Evolutionary conservation across 2,888 invertebrate species (phyloP), one percentile per base, ranked within the genome.

Genomic region (Xestia sexstrigata): DNA sequence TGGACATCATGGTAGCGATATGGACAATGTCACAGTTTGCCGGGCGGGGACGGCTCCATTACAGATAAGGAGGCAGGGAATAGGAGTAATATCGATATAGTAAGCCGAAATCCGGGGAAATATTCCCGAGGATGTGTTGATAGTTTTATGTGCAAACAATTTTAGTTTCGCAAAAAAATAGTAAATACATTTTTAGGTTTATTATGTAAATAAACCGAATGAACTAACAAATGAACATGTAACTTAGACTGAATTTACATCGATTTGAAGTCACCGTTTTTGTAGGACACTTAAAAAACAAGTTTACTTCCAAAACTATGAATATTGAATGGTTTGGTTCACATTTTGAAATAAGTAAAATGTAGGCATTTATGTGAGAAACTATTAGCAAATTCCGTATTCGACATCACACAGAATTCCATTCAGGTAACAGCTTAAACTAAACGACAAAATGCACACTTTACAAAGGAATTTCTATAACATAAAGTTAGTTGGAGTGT

Each of bases 31-130:
- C 71, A 78, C 77, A 79, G 82, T 87, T 85, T 85, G 65, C 60
- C 79, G 75, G 72, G 79, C 77, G 77, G 74, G 79, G 82, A 82
- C 79, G 78, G 76, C 74, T 83, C 88, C 71, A 80, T 87, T 86
- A 58, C 60, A 82, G 86, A 83, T 86, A 85, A 86, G 79, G 67
- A 75, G 63, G 75, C 71, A 55, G 71, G 76, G 72, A 70, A 80
- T 83, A 83, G 83, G 78, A 87, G 76, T 70, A 70, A 82, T 86
- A 83, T 83, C 78, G 83, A 87, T 85, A 83, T 78, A 80, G 78
- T 87, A 80, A 85, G 70, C 75, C 66, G 39, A 79, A 76, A 87
- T 66, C 79, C 67, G 81, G 26, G 73, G 60, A 88, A 88, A 86
- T 76, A 77, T 86, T 79, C 47, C 71, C 74, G 55, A 77, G 78